phyloP scores from a whole-genome alignment of 2,113 vertebrate species.

The Corynorhinus townsendii region DNA sequence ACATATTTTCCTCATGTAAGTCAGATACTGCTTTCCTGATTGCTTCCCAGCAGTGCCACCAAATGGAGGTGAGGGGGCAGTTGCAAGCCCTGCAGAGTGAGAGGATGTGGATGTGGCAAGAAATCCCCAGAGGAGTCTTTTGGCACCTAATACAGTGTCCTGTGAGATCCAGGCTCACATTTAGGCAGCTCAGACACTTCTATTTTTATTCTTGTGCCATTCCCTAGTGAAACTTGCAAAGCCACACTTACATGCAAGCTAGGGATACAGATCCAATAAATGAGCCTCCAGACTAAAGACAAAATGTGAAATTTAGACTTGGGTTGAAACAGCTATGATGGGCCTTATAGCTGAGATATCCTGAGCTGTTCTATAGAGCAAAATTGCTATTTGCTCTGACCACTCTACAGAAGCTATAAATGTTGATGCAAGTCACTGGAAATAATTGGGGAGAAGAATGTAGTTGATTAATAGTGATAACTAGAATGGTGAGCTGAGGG shows the following conservation, averaged over 20 bases:
- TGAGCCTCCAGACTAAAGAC: not conserved
- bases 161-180: not conserved
- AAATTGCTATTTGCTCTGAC: not conserved
- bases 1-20: not conserved
- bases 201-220: slow-evolving; percentile 20
- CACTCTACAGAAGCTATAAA: not conserved
- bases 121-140: not conserved
- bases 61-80: not conserved
- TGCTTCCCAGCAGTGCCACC: not conserved
- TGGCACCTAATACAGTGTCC: not conserved
- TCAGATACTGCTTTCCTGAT: not conserved
- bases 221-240: not conserved
- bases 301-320: not conserved
- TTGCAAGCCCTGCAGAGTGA: not conserved
- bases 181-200: slow-evolving; percentile 12
- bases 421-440: not conserved
- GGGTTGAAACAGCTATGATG: not conserved
- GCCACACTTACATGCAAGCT: not conserved
- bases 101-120: not conserved
- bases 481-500: no score
- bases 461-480: not conserved
- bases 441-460: slow-evolving; percentile 3
- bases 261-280: not conserved
- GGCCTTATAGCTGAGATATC: not conserved
- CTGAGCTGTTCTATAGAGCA: not conserved